Evolutionary conservation across 2,113 vertebrate genomes (phyloP), one percentile per base, ranked within the genome.

Genomic region (Lagopus muta): DNA sequence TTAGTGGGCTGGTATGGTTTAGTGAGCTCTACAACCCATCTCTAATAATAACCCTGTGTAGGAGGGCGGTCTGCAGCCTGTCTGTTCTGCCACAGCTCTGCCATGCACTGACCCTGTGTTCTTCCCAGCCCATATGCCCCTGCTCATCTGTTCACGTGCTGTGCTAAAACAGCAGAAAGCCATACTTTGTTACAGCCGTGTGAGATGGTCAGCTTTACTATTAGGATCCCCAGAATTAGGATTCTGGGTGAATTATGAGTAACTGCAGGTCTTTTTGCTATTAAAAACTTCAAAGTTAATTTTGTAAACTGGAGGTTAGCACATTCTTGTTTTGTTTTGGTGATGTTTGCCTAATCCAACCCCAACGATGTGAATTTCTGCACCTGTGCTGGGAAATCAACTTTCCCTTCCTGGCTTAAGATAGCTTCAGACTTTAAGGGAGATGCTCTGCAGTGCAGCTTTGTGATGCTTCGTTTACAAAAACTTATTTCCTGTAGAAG

Each of bases 341-440:
- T 65, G 82, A 67, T 18, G 16, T 81, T 86, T 92, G 34, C 76
- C 17, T 81, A 78, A 88, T 90, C 54, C 19, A 0, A 6, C 47
- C 34, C 32, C 19, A 71, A 47, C 65, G 42, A 55, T 4, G 3
- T 42, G 9, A 55, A 36, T 77, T 92, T 90, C 20, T 45, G 25
- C 1, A 14, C 17, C 10, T 22, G 16, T 72, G 28, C 72, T 72
- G 48, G 38, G 25, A 90, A 78, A 57, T 75, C 20, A 15, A 8
- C 58, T 50, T 42, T 69, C 5, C 4, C 24, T 75, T 69, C 14
- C 11, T 82, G 66, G 21, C 12, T 27, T 22, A 8, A 19, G 3
- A 60, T 90, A 65, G 69, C 27, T 67, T 61, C 0, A 0, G 18
- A 22, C 52, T 9, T 1, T 11, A 70, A 64, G 34, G 43, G 47